A percentile compares a stretch with the other conserved stretches of the same genome.
Evolutionary conservation across 2,797 vertebrate species (phyloP).

Genomic region (Alauda arvensis): DNA sequence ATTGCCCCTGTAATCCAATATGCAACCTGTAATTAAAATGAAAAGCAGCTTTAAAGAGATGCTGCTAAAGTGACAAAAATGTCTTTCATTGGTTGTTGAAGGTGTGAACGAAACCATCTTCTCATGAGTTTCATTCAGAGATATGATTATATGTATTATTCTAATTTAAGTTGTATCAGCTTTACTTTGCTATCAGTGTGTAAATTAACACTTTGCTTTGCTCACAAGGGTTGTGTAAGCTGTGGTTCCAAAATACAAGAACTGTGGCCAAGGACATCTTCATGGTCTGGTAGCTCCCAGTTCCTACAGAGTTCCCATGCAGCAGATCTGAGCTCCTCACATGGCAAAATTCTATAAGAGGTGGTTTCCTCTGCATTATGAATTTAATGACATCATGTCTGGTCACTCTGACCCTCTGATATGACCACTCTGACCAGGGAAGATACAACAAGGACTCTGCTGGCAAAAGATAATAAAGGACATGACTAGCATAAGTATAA

Average conservation of each 20-base stretch:
- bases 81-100: not conserved
- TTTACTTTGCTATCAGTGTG: not conserved
- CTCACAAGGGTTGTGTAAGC: not conserved
- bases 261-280: not conserved
- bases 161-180: not conserved
- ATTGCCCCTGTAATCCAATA: not conserved
- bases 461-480: not conserved
- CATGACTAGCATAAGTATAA: not conserved
- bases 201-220: not conserved
- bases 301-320: not conserved
- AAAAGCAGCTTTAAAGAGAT: not conserved
- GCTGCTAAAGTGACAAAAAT: not conserved
- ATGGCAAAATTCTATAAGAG: not conserved
- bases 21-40: not conserved
- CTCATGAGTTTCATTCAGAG: not conserved
- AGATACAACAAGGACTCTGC: not conserved
- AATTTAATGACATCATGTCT: not conserved
- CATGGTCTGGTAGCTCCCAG: not conserved
- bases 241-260: not conserved
- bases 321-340: not conserved
- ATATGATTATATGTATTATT: not conserved
- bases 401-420: not conserved
- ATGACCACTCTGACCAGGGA: rapidly evolving
- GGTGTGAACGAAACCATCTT: not conserved
- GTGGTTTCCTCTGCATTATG: not conserved